Conservation (phyloP, 2,888 invertebrate species). For the Caenorhabditis sulstoni region DNA sequence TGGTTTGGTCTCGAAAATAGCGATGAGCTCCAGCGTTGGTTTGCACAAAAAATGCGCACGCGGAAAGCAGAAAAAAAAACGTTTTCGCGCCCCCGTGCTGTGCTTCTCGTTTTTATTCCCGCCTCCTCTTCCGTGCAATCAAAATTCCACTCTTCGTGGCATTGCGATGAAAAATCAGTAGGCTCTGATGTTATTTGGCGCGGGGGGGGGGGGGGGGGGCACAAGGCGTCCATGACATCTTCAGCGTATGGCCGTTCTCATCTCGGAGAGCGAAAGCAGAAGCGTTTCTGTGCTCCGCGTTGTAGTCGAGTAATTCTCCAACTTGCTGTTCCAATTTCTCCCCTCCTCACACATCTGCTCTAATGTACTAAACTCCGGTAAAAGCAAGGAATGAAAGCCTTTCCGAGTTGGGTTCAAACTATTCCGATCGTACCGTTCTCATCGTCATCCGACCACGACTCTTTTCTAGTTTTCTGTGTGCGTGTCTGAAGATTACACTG, state of each 20-base stretch:
- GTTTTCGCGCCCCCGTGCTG: constrained; percentile 48
- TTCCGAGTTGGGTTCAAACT: too few species aligned
- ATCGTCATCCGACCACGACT: too few species aligned
- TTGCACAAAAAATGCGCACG: constrained; percentile 30
- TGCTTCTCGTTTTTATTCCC: constrained; percentile 25
- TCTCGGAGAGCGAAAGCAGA: neutral
- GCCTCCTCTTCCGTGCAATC: constrained; percentile 8
- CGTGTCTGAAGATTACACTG: constrained; percentile 10
- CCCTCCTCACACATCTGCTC: too few species aligned
- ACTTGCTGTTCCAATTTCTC: neutral
- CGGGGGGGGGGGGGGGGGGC: too few species aligned
- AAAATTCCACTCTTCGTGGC: constrained; percentile 32
- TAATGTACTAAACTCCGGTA: too few species aligned
- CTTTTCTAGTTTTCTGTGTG: neutral
- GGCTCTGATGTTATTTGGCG: constrained; percentile 40
- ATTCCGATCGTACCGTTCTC: too few species aligned
- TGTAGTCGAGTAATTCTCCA: constrained; percentile 1
- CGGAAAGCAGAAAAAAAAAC: constrained; percentile 52
- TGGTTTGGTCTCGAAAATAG: constrained; percentile 52
- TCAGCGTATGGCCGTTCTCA: neutral
- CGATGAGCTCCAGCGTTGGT: constrained; percentile 32
- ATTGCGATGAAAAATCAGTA: constrained; percentile 51
- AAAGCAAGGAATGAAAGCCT: too few species aligned
- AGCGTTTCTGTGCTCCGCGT: neutral
- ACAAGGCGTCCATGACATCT: constrained; percentile 16